Evolutionary conservation across 1,140 invertebrate species (phyloP).

Genomic region (Heliothis virescens): DNA sequence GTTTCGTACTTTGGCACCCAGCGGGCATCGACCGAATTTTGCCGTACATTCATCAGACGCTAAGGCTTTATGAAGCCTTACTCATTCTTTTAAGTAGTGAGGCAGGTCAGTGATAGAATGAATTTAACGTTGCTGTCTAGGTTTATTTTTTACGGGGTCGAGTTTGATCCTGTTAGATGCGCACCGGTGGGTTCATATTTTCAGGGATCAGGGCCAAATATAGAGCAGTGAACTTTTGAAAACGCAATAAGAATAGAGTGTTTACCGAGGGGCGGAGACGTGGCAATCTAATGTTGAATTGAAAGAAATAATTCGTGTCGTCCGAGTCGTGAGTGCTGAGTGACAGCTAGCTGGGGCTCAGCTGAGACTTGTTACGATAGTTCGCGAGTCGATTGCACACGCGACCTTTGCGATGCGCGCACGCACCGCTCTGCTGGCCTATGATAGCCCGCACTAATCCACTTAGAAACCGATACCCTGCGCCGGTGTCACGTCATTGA

Average conservation of each 20-base stretch:
- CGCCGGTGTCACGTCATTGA: constrained; percentile 67
- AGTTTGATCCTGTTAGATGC: constrained; percentile 34
- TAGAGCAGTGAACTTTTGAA: background rate
- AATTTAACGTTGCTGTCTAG: constrained; percentile 27
- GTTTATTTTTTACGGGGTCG: constrained; percentile 24
- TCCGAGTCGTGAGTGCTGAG: constrained; percentile 54
- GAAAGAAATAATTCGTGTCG: constrained; percentile 31
- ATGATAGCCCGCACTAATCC: constrained; percentile 74
- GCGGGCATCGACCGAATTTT: constrained; percentile 34
- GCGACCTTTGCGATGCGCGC: constrained; percentile 70
- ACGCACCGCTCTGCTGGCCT: constrained; percentile 62
- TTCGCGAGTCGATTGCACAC: constrained; percentile 53
- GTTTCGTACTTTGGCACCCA: constrained; percentile 12
- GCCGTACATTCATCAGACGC: constrained; percentile 22
- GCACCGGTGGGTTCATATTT: constrained; percentile 21
- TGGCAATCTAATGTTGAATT: constrained; percentile 20
- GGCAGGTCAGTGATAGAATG: constrained; percentile 27
- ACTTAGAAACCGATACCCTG: constrained; percentile 63
- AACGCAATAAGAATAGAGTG: background rate
- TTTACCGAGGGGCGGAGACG: constrained; percentile 9
- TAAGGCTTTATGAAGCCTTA: constrained; percentile 37
- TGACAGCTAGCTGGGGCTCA: constrained; percentile 60
- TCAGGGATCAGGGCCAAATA: constrained; percentile 11
- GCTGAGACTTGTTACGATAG: constrained; percentile 46
- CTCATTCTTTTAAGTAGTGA: constrained; percentile 35